phyloP scores from a whole-genome alignment of 2,113 vertebrate species.

The Diadophis punctatus region DNA sequence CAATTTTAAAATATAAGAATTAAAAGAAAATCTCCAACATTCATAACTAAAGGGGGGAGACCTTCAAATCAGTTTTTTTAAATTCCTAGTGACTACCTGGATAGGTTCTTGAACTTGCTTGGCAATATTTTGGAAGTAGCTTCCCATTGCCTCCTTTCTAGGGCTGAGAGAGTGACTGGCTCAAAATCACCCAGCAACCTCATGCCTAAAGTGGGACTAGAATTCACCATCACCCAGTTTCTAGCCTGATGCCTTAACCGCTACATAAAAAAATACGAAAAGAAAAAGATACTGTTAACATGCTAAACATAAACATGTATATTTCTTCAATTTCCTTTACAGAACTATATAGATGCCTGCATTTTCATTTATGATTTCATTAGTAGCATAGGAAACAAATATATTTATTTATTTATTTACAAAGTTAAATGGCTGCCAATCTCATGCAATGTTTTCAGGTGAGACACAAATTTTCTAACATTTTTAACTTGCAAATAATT shows the following conservation, averaged over 20 bases:
- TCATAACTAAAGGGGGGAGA: too few relatives aligned
- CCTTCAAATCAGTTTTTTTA: background rate
- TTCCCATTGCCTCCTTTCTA: background rate
- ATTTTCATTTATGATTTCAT: background rate
- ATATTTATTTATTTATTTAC: background rate
- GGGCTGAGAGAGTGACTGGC: background rate
- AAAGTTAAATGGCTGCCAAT: background rate
- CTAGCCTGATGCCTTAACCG: background rate
- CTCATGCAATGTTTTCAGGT: background rate
- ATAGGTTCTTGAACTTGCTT: background rate
- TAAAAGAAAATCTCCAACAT: too few relatives aligned
- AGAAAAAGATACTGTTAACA: background rate
- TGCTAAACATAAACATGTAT: background rate
- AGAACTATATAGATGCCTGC: background rate
- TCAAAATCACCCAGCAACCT: background rate
- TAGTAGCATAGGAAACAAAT: background rate
- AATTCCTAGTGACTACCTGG: background rate
- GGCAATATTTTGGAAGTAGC: background rate
- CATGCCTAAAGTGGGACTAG: background rate
- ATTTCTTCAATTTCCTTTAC: background rate
- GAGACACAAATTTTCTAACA: background rate
- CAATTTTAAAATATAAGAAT: too few relatives aligned
- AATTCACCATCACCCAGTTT: background rate
- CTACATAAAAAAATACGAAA: background rate
- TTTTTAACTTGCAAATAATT: background rate